A percentile compares a stretch with the other conserved stretches of the same genome.
Conservation (phyloP, 1,140 invertebrate genomes). For the Palaemon carinicauda region DNA sequence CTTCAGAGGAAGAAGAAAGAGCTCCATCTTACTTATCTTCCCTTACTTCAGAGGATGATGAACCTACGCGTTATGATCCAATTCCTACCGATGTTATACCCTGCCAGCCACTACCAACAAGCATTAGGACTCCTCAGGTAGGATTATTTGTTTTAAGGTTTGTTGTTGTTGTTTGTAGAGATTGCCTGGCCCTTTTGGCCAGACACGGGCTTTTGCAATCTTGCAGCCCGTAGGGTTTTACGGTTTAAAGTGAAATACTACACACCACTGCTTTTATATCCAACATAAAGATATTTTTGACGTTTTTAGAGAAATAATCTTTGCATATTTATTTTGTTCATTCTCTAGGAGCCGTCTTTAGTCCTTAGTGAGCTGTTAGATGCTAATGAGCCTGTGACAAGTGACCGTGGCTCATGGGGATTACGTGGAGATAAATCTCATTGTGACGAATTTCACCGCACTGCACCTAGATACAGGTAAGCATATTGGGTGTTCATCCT, state of each 20-base stretch:
- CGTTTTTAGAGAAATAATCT: neutral
- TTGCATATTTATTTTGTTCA: neutral
- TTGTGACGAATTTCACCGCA: conserved; percentile 38
- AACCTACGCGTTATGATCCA: conserved; percentile 45
- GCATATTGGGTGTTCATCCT: neutral
- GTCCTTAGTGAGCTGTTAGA: conserved; percentile 48
- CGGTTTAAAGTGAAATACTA: neutral
- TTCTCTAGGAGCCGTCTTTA: neutral
- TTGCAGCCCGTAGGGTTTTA: no score
- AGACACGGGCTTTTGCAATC: no score
- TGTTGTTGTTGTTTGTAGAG: no score
- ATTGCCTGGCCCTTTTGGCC: no score
- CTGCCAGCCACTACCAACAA: neutral
- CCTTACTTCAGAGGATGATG: conserved; percentile 36
- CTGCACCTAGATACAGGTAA: conserved; percentile 49
- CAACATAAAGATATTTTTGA: no score
- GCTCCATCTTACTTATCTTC: conserved; percentile 32
- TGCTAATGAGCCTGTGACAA: conserved; percentile 53
- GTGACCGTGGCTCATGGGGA: conserved; percentile 53
- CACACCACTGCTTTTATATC: no score
- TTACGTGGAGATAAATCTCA: conserved; percentile 23
- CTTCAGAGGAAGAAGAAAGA: conserved; percentile 30
- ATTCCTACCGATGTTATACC: conserved; percentile 21
- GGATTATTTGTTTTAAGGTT: neutral
- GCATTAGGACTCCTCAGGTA: neutral